Percentiles rank a stretch among this genome's conserved stretches.
Conservation (phyloP, 2,113 vertebrate species). For the Siniperca knerii region DNA sequence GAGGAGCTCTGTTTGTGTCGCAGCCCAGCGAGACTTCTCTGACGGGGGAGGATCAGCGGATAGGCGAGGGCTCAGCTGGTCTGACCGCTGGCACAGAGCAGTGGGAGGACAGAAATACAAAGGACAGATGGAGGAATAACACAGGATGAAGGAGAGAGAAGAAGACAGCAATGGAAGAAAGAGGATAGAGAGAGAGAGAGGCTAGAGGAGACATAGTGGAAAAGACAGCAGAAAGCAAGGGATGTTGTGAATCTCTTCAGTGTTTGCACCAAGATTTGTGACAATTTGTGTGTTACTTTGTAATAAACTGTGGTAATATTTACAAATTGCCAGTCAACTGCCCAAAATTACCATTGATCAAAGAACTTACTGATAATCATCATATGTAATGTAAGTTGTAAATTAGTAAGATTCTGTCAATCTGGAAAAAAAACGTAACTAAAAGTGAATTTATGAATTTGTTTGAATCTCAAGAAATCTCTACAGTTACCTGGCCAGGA, state of each 20-base stretch:
- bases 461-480: too few relatives aligned
- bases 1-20: constrained; percentile 19
- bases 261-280: background rate
- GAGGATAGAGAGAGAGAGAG: background rate
- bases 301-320: too few relatives aligned
- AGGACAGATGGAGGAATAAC: constrained; percentile 54
- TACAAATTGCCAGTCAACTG: background rate
- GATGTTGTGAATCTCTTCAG: background rate
- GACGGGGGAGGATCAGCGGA: constrained; percentile 24
- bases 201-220: too few relatives aligned
- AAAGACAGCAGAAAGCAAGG: too few relatives aligned
- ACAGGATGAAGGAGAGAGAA: constrained; percentile 5
- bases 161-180: background rate
- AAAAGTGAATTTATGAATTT: too few relatives aligned
- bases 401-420: too few relatives aligned
- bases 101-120: constrained; percentile 11
- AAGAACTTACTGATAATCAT: too few relatives aligned
- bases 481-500: too few relatives aligned
- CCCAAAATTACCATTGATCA: background rate
- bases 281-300: too few relatives aligned
- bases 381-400: too few relatives aligned
- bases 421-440: too few relatives aligned
- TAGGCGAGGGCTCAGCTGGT: constrained; percentile 54
- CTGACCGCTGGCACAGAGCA: constrained; percentile 30
- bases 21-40: constrained; percentile 15